These are phyloP conservation scores for Arizona elegans DNA, from an alignment of 2,113 vertebrate species.

Conservation along the genomic window DNA sequence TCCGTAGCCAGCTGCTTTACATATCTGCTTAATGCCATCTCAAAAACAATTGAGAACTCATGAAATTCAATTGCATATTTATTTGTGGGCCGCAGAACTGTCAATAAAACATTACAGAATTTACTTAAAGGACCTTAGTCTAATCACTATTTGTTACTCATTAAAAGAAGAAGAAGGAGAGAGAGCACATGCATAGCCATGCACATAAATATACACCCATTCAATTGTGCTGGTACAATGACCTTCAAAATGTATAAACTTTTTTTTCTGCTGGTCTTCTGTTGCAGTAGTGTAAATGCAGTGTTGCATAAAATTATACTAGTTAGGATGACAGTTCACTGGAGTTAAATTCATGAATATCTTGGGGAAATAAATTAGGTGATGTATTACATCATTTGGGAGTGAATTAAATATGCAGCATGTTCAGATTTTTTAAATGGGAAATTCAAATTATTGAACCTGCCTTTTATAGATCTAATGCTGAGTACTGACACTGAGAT, in stretches of 20 bases:
- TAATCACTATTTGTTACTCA: not conserved
- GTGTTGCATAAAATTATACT: not conserved
- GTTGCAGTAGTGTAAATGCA: not conserved
- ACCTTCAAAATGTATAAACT: not conserved
- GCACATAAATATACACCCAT: not conserved
- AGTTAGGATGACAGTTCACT: not conserved
- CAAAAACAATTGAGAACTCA: slow-evolving; percentile 1
- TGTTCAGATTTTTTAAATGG: not conserved
- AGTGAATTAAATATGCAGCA: not conserved
- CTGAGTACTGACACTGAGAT: not conserved
- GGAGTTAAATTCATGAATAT: not conserved
- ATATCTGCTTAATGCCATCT: not conserved
- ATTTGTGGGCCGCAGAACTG: not conserved
- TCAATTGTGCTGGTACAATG: not conserved
- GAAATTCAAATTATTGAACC: not conserved
- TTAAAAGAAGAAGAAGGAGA: not conserved
- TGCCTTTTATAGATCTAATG: not conserved
- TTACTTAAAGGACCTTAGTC: not conserved
- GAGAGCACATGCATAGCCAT: not conserved
- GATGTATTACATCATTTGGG: not conserved
- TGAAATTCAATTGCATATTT: not conserved
- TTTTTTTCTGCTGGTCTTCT: not conserved
- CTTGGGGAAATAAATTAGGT: not conserved
- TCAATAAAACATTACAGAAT: not conserved
- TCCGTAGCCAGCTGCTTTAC: not conserved